These are phyloP conservation scores for Lophura nycthemera DNA, from an alignment of 2,113 vertebrate genomes.

Conservation along the genomic window DNA sequence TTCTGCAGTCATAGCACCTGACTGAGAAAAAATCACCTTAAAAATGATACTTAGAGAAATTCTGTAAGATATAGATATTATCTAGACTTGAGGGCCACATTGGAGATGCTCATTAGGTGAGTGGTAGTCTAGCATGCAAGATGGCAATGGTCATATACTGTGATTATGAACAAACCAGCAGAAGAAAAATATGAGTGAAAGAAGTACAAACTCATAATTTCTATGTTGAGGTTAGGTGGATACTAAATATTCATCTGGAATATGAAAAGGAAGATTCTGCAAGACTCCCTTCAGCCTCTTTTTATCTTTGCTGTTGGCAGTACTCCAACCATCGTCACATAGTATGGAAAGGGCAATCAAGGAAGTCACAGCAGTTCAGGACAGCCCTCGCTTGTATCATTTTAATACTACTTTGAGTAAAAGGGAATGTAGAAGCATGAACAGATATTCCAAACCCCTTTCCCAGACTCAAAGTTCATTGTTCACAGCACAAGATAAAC, in stretches of 20 bases:
- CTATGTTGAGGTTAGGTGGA: background rate
- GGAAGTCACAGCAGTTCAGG: background rate
- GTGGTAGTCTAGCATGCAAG: background rate
- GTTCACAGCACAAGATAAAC: background rate
- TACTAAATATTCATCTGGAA: background rate
- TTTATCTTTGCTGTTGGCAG: background rate
- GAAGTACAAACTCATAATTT: background rate
- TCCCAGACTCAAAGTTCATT: background rate
- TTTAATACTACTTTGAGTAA: background rate
- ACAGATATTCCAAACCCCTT: background rate
- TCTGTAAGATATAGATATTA: background rate
- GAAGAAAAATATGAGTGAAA: background rate
- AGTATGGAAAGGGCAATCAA: background rate
- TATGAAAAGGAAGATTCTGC: background rate
- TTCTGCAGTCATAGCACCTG: background rate
- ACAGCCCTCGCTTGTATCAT: background rate
- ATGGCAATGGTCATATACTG: background rate
- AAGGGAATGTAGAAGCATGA: background rate
- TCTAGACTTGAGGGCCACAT: background rate
- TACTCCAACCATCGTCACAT: background rate
- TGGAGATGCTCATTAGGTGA: background rate
- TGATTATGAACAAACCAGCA: background rate
- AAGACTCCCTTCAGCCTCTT: background rate
- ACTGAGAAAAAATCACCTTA: background rate
- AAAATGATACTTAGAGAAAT: background rate